Evolutionary conservation across 2,113 vertebrate genomes (phyloP).

Genomic region (Ptilorrhoa leucosticta): DNA sequence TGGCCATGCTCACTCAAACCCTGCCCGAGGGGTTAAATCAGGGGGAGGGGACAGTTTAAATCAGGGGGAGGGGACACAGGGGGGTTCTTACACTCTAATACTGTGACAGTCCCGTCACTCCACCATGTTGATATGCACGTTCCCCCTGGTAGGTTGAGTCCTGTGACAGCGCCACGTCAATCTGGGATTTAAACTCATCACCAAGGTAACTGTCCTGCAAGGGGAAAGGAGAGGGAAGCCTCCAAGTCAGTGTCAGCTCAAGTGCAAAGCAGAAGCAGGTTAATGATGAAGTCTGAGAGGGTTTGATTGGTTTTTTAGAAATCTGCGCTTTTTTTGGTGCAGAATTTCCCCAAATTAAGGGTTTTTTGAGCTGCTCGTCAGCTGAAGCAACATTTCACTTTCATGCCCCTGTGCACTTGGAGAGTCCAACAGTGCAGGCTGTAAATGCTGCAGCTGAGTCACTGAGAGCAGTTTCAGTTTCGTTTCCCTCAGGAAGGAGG

Average conservation of each 20-base stretch:
- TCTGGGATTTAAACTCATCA: slow-evolving; percentile 99
- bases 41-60: not conserved
- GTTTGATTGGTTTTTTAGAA: fast-evolving
- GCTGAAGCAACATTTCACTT: not conserved
- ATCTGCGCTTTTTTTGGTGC: not conserved
- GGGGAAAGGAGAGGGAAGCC: not conserved
- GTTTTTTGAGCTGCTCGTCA: not conserved
- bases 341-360: not conserved
- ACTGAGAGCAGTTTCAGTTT: not conserved
- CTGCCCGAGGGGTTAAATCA: no score
- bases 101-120: slow-evolving; percentile 98
- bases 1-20: fast-evolving
- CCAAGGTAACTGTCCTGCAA: slow-evolving; percentile 97
- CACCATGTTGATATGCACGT: slow-evolving; percentile 97
- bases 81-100: slow-evolving; percentile 90
- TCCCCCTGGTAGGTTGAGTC: slow-evolving; percentile 99
- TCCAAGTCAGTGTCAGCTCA: not conserved
- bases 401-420: fast-evolving
- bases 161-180: slow-evolving; percentile 97
- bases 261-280: not conserved
- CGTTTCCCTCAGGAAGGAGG: not conserved
- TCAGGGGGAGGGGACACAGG: not conserved
- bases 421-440: not conserved
- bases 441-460: not conserved
- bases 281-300: not conserved